Evolutionary conservation across 2,797 vertebrate genomes (phyloP).

Genomic region (Oreortyx pictus): DNA sequence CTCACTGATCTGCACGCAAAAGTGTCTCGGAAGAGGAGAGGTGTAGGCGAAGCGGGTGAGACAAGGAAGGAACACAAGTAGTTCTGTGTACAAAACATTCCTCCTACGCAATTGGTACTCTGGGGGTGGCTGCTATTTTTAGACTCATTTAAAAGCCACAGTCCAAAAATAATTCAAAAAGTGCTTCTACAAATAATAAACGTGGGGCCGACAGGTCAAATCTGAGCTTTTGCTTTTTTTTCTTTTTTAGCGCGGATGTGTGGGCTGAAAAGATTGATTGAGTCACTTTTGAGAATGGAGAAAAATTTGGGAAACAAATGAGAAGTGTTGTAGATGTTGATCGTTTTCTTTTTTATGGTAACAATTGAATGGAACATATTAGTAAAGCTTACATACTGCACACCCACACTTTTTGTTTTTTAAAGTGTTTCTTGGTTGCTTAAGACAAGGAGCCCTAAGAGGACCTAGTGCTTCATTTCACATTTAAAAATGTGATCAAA

Average conservation of each 20-base stretch:
- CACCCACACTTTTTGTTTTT: not conserved
- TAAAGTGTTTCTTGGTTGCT: not conserved
- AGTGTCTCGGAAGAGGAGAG: not conserved
- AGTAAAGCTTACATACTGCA: constrained; percentile 9
- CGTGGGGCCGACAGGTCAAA: not conserved
- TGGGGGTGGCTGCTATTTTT: constrained; percentile 44
- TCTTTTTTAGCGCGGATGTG: not conserved
- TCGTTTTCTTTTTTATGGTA: constrained; percentile 37
- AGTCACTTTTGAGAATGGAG: constrained; percentile 55
- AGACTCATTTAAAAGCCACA: constrained; percentile 33
- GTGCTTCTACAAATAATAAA: constrained; percentile 23
- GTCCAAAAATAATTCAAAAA: constrained; percentile 45
- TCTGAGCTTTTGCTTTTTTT: not conserved
- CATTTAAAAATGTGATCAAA: not conserved
- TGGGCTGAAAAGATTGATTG: constrained; percentile 5
- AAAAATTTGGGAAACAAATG: constrained; percentile 24
- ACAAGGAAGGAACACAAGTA: not conserved
- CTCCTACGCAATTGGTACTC: constrained; percentile 31
- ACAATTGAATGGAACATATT: constrained; percentile 55
- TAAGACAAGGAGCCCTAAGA: not conserved
- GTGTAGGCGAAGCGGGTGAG: constrained; percentile 10
- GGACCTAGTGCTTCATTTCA: not conserved
- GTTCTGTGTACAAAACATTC: constrained; percentile 67
- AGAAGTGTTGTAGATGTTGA: constrained; percentile 4
- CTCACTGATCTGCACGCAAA: not conserved